These are phyloP conservation scores for Coleophora flavipennella DNA, from an alignment of 2,888 invertebrate species.

Conservation along the genomic window DNA sequence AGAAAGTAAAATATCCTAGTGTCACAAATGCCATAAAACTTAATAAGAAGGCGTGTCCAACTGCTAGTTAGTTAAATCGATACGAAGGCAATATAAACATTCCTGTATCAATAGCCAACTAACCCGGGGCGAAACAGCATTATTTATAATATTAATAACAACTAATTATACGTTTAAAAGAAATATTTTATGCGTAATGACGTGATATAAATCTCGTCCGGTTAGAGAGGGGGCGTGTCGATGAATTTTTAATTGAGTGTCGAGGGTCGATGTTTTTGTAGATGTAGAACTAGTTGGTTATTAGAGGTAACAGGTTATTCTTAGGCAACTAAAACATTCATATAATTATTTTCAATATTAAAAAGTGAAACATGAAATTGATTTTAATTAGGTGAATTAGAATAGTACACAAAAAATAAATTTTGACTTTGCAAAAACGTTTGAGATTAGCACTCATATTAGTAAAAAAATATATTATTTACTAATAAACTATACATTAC, in stretches of 20 bases:
- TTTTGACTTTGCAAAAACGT: too few species aligned
- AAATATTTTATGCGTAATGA: slow-evolving; percentile 72
- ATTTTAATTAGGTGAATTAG: too few species aligned
- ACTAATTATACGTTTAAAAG: slow-evolving; percentile 70
- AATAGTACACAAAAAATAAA: too few species aligned
- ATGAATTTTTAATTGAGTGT: slow-evolving; percentile 18
- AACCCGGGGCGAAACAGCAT: slow-evolving; percentile 37
- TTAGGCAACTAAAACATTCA: too few species aligned
- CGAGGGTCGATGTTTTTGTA: slow-evolving; percentile 17
- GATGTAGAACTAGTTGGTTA: background rate
- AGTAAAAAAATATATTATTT: too few species aligned
- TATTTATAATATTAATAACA: slow-evolving; percentile 72
- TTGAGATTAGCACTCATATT: too few species aligned
- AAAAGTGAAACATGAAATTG: too few species aligned
- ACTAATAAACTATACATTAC: too few species aligned
- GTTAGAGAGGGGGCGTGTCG: slow-evolving; percentile 37
- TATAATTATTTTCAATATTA: too few species aligned
- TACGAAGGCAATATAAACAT: slow-evolving; percentile 36
- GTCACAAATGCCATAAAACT: too few species aligned
- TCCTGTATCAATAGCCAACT: slow-evolving; percentile 26
- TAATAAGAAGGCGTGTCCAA: background rate
- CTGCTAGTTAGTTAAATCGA: slow-evolving; percentile 6
- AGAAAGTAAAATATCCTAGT: too few species aligned
- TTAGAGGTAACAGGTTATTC: background rate
- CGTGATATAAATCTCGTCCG: slow-evolving; percentile 66